A percentile compares a stretch with the other conserved stretches of the same genome.
Evolutionary conservation across 2,888 invertebrate genomes (phyloP).

Genomic region (Meteorus cinctellus): DNA sequence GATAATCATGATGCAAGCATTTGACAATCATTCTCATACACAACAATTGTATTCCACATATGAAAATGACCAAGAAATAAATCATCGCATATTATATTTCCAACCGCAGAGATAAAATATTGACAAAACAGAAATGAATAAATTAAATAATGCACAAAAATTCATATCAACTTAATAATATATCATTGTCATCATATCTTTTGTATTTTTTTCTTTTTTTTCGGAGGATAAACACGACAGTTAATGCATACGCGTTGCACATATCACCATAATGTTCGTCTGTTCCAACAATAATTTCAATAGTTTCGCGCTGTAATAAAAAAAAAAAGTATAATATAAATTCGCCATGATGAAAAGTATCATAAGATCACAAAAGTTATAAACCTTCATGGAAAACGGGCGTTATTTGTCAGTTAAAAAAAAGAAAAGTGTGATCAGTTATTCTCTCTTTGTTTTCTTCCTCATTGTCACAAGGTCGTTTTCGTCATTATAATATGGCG

Average conservation of each 20-base stretch:
- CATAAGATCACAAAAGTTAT: neutral
- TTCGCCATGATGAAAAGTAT: neutral
- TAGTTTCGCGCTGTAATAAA: neutral
- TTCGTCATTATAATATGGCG: slow-evolving; percentile 19
- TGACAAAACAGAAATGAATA: neutral
- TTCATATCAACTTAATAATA: slow-evolving; percentile 1
- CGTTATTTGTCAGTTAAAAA: slow-evolving; percentile 28
- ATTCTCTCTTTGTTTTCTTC: slow-evolving; percentile 4
- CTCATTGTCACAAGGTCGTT: slow-evolving; percentile 12
- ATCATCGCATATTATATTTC: neutral
- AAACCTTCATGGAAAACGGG: slow-evolving; percentile 11
- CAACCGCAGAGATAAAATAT: neutral
- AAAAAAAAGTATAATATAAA: neutral
- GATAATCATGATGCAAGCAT: neutral
- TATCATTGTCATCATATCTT: slow-evolving; percentile 15
- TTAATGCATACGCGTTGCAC: neutral
- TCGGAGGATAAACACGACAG: neutral
- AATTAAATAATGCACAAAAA: slow-evolving; percentile 14
- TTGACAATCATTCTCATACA: neutral
- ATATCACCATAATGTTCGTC: neutral
- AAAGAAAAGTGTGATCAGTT: slow-evolving; percentile 26
- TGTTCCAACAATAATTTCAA: neutral
- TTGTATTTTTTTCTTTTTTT: neutral
- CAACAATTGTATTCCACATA: neutral
- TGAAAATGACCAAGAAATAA: neutral